Conservation (phyloP, 2,888 invertebrate species). For the Eupeodes luniger region DNA sequence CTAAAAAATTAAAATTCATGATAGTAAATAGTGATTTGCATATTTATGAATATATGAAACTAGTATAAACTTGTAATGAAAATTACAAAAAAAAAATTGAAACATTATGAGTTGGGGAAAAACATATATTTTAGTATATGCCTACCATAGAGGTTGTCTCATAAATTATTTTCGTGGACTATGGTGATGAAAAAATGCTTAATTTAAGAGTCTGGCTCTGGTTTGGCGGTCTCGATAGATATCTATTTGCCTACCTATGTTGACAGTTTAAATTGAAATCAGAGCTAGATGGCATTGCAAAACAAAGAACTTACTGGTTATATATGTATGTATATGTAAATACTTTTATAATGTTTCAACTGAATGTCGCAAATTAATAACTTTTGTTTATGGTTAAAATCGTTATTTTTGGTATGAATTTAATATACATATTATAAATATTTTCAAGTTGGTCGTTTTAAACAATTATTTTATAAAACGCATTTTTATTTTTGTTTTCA, state of each 20-base stretch:
- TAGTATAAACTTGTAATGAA: slow-evolving; percentile 32
- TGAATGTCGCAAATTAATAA: no score
- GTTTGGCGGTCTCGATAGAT: slow-evolving; percentile 13
- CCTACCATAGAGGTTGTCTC: neutral
- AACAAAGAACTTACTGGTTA: neutral
- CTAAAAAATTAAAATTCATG: slow-evolving; percentile 47
- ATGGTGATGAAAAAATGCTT: neutral
- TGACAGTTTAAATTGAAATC: slow-evolving; percentile 32
- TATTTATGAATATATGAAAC: slow-evolving; percentile 39
- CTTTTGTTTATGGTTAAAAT: no score
- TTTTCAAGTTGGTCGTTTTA: no score
- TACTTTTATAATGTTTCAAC: no score
- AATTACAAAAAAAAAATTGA: slow-evolving; percentile 27
- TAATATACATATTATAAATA: no score
- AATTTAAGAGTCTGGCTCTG: slow-evolving; percentile 15
- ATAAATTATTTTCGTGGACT: slow-evolving; percentile 24
- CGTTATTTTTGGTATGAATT: no score
- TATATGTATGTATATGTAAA: no score
- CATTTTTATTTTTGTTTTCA: no score
- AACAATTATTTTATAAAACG: no score
- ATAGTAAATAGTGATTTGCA: slow-evolving; percentile 49
- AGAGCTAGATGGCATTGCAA: slow-evolving; percentile 6
- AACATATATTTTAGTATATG: slow-evolving; percentile 10
- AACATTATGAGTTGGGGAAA: neutral
- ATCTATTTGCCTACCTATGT: neutral